phyloP scores from a whole-genome alignment of 2,113 vertebrate genomes.

The Sturnira hondurensis region DNA sequence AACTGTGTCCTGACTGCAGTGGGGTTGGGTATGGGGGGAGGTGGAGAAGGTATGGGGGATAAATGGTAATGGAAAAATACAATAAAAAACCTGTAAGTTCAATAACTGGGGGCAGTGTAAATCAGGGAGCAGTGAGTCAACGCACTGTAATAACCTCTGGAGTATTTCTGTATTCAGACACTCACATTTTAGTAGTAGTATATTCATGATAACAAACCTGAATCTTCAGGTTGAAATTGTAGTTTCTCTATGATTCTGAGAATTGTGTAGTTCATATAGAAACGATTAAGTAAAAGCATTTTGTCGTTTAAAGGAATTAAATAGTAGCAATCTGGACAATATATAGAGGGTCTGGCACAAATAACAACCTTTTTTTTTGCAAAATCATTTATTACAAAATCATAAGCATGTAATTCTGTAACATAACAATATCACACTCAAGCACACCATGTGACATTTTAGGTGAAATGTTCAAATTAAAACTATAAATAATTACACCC shows the following conservation, averaged over 20 bases:
- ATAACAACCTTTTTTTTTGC: no score
- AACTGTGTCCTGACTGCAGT: no score
- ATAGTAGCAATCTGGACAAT: background rate
- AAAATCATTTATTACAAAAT: no score
- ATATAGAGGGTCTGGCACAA: background rate
- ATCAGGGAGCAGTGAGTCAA: background rate
- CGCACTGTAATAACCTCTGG: background rate
- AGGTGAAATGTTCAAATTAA: no score
- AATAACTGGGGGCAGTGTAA: background rate
- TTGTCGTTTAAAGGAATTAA: background rate
- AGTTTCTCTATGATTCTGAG: background rate
- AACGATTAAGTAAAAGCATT: background rate
- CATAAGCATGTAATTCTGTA: no score
- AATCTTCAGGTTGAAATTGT: background rate
- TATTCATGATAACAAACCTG: background rate
- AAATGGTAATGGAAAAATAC: no score
- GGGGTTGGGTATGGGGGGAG: no score
- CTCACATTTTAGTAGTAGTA: background rate
- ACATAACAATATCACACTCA: no score
- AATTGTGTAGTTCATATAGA: background rate
- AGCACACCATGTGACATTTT: no score
- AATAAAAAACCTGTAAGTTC: background rate
- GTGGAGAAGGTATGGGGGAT: no score
- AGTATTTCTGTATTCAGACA: background rate
- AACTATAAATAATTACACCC: no score